A percentile compares a stretch with the other conserved stretches of the same genome.
Conservation (phyloP, 1,140 invertebrate genomes). For the Sarcophaga bullata region DNA sequence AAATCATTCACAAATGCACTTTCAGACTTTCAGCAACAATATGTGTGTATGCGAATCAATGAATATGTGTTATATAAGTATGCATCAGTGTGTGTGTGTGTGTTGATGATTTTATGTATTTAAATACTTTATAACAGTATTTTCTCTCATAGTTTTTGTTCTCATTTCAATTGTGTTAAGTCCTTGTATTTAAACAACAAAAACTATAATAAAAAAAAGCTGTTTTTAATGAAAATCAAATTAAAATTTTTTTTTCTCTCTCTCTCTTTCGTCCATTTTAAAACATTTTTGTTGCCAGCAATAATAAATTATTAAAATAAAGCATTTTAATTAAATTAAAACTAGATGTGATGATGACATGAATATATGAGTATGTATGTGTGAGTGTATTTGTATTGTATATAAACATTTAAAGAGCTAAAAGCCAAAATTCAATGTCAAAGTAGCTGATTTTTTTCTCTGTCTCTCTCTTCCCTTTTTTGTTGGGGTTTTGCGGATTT, state of each 20-base stretch:
- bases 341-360: background rate
- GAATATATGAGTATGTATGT: background rate
- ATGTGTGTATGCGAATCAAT: background rate
- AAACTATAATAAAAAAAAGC: background rate
- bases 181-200: conserved; percentile 17
- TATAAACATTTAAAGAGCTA: conserved; percentile 39
- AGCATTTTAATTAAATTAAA: background rate
- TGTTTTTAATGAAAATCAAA: background rate
- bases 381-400: background rate
- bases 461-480: too few species aligned
- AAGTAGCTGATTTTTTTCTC: conserved; percentile 35
- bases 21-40: conserved; percentile 37
- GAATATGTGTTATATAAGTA: background rate
- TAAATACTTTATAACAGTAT: background rate
- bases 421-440: conserved; percentile 38
- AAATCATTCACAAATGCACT: conserved; percentile 43
- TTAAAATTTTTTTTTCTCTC: too few species aligned
- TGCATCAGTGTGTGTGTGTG: background rate
- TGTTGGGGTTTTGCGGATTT: too few species aligned
- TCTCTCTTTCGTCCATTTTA: background rate
- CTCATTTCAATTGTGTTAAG: background rate
- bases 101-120: conserved; percentile 10
- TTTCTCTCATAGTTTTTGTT: background rate
- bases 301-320: background rate
- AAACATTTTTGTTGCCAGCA: background rate